Base-by-base conservation (phyloP, 2,888 invertebrate species). In the Cheilosia variabilis region DNA sequence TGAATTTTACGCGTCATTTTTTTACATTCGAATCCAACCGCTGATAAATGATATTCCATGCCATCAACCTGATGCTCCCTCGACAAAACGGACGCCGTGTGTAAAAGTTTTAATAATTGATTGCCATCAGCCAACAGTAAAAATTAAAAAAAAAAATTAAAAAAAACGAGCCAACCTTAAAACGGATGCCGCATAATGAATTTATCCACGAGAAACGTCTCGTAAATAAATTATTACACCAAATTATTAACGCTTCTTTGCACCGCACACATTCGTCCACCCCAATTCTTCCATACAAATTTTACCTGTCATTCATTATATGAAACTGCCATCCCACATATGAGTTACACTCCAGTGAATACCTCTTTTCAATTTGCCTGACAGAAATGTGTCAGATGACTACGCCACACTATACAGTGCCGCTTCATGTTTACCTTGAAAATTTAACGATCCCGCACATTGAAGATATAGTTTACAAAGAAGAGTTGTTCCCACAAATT, bases 321-420 rank as follows among this genome's bases (percentile, higher is more conserved):
- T n/a, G 19, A 2, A 17, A 47, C 19, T 47, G 9, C 57, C 37
- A 17, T 53, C 72, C 24, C 60, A 72, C 27, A 43, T 53, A 43
- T 22, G 69, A 19, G 34, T 19, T 31, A 17, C 47, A 47, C 47
- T 47, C 47, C 17, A 47, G 17, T 34, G 68, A 72, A 73, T 73
- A 45, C 62, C 69, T 52, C 66, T 66, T 78, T 73, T 58, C 68
- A 73, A 55, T 73, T 79, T 17, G 15, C 43, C 73, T 75, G 83
- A 83, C 68, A 79, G 68, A 83, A 73, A 82, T 78, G 68, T 69
- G 83, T 83, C 83, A 79, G 65, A 73, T 79, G 69, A 43, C 43
- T 24, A 7, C 43, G 37, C 37, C 31, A 9, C 31, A 31, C 31
- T 37, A 3, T 60, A 68, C 55, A 68, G 57, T 69, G 65, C 66